Evolutionary conservation across 2,888 invertebrate species (phyloP), one percentile per base, ranked within the genome.

Genomic region (Drosophila neoperkinsi): DNA sequence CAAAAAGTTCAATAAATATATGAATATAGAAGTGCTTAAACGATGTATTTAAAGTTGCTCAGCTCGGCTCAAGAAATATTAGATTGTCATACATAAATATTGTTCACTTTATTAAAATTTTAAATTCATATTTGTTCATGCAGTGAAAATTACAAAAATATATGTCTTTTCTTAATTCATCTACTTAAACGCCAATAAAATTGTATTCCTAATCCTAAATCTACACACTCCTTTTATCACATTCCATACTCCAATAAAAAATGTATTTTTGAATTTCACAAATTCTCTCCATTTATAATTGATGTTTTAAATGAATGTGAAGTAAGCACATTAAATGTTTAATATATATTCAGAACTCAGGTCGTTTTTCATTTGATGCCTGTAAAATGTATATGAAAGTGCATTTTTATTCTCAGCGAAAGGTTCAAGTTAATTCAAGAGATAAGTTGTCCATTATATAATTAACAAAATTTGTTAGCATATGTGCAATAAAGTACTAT

Each of bases 191-290:
- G 34, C 25, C 25, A 18, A 34, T 11, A 46, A 46, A 21, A 4
- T 46, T 16, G 4, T 25, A 36, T n/a, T 41, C n/a, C 25, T 16
- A 51, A 55, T 38, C n/a, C n/a, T 56, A 30, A 13, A 7, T 28
- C 28, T n/a, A 56, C n/a, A 38, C n/a, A 38, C 18, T 30, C 30
- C 0, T 56, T n/a, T 41, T 41, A 56, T 56, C 56, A 56, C 56
- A 56, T 56, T 56, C 38, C 28, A 16, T n/a, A 9, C n/a, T 56
- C 38, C 38, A 38, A n/a, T n/a, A 11, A 13, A 28, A 38, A 28
- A 38, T 28, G 13, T 38, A 18, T 36, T 34, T 28, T 50, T 30
- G 4, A 51, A 30, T 51, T 51, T 51, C 0, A 6, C n/a, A 51
- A 30, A 28, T n/a, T 11, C 30, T 28, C 10, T 50, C 30, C 11